A percentile compares a stretch with the other conserved stretches of the same genome.
phyloP scores from a whole-genome alignment of 2,797 vertebrate genomes.

The Distichodus sexfasciatus region DNA sequence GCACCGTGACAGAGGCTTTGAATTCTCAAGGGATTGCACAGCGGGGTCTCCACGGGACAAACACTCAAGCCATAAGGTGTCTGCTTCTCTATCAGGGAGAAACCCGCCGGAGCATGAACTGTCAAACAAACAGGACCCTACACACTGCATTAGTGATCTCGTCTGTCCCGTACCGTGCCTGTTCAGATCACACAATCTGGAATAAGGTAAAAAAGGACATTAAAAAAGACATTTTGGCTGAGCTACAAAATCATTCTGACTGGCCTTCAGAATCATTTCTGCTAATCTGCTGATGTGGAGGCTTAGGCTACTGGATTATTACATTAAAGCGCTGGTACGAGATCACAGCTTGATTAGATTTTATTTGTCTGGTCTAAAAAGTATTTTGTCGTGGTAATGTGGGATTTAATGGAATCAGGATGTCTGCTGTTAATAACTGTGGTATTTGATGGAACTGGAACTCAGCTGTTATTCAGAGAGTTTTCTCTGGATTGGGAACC shows the following conservation, averaged over 20 bases:
- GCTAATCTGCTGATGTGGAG: not conserved
- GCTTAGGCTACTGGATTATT: not conserved
- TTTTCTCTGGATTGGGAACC: too few relatives aligned
- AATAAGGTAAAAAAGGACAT: too few relatives aligned
- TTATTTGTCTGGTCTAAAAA: too few relatives aligned
- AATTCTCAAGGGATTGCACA: not conserved
- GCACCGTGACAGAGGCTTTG: not conserved
- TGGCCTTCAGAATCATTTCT: too few relatives aligned
- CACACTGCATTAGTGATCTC: constrained; percentile 17
- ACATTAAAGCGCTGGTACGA: too few relatives aligned
- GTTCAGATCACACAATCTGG: not conserved
- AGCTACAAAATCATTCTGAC: not conserved
- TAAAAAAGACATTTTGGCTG: not conserved
- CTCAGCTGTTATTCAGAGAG: too few relatives aligned
- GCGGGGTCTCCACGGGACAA: constrained; percentile 3
- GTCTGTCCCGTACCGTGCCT: constrained; percentile 2
- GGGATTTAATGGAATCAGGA: too few relatives aligned
- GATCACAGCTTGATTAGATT: too few relatives aligned
- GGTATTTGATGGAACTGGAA: too few relatives aligned
- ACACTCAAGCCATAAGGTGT: constrained; percentile 11
- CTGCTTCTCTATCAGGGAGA: constrained; percentile 14
- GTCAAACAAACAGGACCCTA: constrained; percentile 26
- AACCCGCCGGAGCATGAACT: not conserved
- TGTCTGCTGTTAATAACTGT: too few relatives aligned
- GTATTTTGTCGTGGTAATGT: too few relatives aligned